Percentiles rank a stretch among this genome's conserved stretches.
Evolutionary conservation across 2,888 invertebrate genomes (phyloP).

Genomic region (Lasioglossum malachurum): DNA sequence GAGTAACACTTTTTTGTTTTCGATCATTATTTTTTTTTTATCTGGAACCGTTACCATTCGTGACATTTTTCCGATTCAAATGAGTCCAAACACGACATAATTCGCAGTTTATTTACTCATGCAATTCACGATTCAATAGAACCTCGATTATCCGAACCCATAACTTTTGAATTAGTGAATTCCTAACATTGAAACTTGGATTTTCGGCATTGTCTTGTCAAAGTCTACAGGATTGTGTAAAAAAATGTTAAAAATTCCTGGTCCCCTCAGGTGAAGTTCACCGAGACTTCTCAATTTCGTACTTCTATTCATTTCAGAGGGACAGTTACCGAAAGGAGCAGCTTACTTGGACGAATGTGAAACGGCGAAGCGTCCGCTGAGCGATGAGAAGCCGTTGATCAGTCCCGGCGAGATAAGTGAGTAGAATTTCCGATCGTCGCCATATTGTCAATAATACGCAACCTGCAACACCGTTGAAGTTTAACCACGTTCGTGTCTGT

Average conservation of each 20-base stretch:
- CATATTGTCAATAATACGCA: constrained; percentile 9
- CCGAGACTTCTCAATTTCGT: no score
- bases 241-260: no score
- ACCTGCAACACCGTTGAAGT: constrained; percentile 8
- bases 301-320: constrained; percentile 88
- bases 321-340: constrained; percentile 92
- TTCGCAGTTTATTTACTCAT: no score
- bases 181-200: no score
- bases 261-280: no score
- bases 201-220: no score
- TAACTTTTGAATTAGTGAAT: no score
- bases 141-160: no score
- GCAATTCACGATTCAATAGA: no score
- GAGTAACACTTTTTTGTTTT: neutral
- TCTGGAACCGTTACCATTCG: neutral
- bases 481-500: neutral
- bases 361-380: constrained; percentile 63
- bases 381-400: constrained; percentile 77
- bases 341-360: constrained; percentile 88
- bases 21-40: neutral
- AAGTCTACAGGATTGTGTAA: no score
- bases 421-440: constrained; percentile 56
- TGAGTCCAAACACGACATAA: no score
- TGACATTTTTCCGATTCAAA: neutral
- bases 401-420: constrained; percentile 82